Evolutionary conservation across 2,888 invertebrate genomes (phyloP), one percentile per base, ranked within the genome.

Genomic region (Clitarchus hookeri): DNA sequence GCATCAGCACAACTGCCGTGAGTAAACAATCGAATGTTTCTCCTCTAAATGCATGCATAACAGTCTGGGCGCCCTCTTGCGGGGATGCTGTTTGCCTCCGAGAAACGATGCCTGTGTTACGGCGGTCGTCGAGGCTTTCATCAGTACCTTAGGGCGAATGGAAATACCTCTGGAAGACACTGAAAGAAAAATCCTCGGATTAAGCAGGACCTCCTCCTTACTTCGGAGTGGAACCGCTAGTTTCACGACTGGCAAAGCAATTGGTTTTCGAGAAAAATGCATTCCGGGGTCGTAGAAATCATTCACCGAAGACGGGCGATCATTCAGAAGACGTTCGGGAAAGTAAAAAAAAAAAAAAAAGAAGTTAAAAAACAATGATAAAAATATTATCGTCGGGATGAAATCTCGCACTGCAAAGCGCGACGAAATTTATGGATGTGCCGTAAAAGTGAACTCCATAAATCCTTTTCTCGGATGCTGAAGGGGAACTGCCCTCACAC

Each of bases 1-100:
- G 65, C 65, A 65, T 65, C 65, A 23, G 65, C 65, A n/a, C 13
- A 65, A 65, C 65, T 65, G 65, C 65, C 65, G 8, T 2, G 23
- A 19, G 65, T n/a, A 65, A 65, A 65, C 65, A 65, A 65, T 65
- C 65, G 65, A 65, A 65, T 65, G 65, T 65, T 23, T 65, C 65
- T 65, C 65, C 65, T 65, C 23, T 65, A 65, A 65, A 65, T 19
- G 65, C 16, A 65, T 0, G 65, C 65, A 65, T n/a, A 48, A 48
- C 48, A 48, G 48, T 48, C 6, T 2, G 65, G 23, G 65, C 65
- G 36, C 65, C n/a, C 65, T n/a, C 65, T 16, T 19, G 8, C 1
- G 65, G 19, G 65, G 8, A 23, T 65, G 23, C 65, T n/a, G n/a
- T 65, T 65, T n/a, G n/a, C 23, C 65, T 65, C 65, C n/a, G 65